Conservation (phyloP, 2,888 invertebrate species). For the Leptinotarsa rubiginosa region DNA sequence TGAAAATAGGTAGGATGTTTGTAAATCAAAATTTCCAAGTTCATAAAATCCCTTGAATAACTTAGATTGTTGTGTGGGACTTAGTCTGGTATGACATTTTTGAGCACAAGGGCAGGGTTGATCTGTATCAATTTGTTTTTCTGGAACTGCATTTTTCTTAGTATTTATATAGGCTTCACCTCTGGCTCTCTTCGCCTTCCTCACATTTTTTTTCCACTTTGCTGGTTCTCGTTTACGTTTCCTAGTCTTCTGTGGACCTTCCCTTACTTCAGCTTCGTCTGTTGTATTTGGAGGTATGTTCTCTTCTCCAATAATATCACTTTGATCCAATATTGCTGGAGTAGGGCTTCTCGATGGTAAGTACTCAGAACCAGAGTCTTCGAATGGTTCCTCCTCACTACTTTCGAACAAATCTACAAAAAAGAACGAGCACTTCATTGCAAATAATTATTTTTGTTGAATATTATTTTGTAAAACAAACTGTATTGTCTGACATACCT, state of each 20-base stretch:
- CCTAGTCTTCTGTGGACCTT: constrained; percentile 8
- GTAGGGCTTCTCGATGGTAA: background rate
- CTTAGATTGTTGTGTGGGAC: constrained; percentile 27
- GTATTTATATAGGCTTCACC: background rate
- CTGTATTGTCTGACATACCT: no score
- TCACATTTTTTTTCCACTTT: background rate
- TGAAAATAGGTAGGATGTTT: constrained; percentile 36
- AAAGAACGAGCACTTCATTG: background rate
- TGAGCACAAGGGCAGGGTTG: constrained; percentile 23
- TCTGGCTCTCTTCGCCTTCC: background rate
- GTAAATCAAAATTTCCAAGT: constrained; percentile 29
- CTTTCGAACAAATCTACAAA: constrained; percentile 9
- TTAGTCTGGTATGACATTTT: constrained; percentile 30
- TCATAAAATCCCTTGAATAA: constrained; percentile 29
- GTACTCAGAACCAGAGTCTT: constrained; percentile 29
- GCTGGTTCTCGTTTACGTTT: background rate
- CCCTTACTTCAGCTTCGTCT: background rate
- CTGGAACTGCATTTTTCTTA: constrained; percentile 3
- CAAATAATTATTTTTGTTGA: no score
- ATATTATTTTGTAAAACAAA: no score
- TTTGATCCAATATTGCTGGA: no score
- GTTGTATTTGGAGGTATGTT: background rate
- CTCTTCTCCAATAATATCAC: no score
- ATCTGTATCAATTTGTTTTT: constrained; percentile 6
- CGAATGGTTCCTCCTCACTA: constrained; percentile 14